Percentiles rank a stretch among this genome's conserved stretches.
Evolutionary conservation across 2,797 vertebrate species (phyloP).

Genomic region (Amblyopsis hoosieri): DNA sequence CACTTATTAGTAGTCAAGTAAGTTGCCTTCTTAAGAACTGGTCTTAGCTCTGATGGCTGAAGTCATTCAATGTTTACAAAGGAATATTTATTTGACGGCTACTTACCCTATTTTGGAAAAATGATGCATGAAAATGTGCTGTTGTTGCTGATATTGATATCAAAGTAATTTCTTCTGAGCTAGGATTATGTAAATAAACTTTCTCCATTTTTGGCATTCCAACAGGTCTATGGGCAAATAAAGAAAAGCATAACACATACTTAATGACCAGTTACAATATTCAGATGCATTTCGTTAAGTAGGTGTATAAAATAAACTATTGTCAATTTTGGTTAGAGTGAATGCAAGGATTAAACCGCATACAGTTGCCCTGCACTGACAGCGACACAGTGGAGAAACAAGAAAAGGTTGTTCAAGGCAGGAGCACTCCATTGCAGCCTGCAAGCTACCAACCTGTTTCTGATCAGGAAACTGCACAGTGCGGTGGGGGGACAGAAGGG

Average conservation of each 20-base stretch:
- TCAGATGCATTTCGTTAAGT: background rate
- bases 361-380: too few species aligned
- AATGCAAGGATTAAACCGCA: background rate
- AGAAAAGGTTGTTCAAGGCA: too few species aligned
- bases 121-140: slow-evolving; percentile 98
- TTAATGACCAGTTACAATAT: background rate
- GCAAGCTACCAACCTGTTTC: too few species aligned
- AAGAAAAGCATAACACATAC: background rate
- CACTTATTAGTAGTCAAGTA: too few species aligned
- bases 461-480: too few species aligned
- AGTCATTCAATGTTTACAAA: background rate
- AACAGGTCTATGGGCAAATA: slow-evolving; percentile 85
- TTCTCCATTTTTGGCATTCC: slow-evolving; percentile 99
- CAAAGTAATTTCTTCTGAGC: slow-evolving; percentile 99
- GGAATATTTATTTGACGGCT: background rate
- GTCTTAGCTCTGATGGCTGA: background rate
- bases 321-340: background rate
- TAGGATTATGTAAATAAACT: slow-evolving; percentile 99
- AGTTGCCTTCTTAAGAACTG: background rate
- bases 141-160: slow-evolving; percentile 99
- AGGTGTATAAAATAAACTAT: too few species aligned
- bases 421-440: too few species aligned
- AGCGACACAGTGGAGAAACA: too few species aligned
- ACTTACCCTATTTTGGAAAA: slow-evolving; percentile 99
- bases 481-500: too few species aligned